phyloP scores from a whole-genome alignment of 2,797 vertebrate genomes.

The Amazonetta brasiliensis region DNA sequence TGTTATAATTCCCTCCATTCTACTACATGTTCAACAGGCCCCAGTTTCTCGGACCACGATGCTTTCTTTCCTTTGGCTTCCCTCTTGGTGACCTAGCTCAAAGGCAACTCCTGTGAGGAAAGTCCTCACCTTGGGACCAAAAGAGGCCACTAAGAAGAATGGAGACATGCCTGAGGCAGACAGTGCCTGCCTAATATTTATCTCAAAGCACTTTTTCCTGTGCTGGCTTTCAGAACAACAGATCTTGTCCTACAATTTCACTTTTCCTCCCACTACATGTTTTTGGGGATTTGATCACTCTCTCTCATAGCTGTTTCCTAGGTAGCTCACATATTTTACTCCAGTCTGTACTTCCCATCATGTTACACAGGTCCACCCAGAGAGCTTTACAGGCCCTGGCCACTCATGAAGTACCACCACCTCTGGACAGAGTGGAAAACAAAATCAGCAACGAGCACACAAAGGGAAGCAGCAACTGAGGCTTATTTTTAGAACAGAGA shows the following conservation, averaged over 20 bases:
- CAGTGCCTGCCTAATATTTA: not conserved
- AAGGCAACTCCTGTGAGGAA: not conserved
- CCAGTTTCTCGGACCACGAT: not conserved
- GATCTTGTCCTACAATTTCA: not conserved
- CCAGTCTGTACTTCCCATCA: not conserved
- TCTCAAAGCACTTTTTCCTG: not conserved
- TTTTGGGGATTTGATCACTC: not conserved
- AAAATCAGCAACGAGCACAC: not conserved
- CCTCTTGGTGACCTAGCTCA: not conserved
- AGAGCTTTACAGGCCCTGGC: not conserved
- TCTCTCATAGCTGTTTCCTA: not conserved
- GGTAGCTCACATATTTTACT: not conserved
- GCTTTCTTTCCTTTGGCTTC: not conserved
- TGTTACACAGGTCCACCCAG: not conserved
- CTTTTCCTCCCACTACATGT: not conserved
- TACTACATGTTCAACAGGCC: not conserved
- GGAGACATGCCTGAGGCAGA: too few species aligned
- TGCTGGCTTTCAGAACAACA: not conserved
- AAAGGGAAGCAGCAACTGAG: not conserved
- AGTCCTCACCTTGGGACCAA: not conserved
- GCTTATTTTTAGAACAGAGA: not conserved
- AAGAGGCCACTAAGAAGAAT: not conserved
- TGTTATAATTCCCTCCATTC: accelerated
- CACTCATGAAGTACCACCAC: not conserved
- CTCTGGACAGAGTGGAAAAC: not conserved